Percentiles rank a stretch among this genome's conserved stretches.
Conservation (phyloP, 2,113 vertebrate genomes). For the Rattus norvegicus region GRCr8 NC_086023.1:95365001-95365500, state of each 20-base stretch:
- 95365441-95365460: slow-evolving; percentile 71
- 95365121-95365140: background rate
- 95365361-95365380: slow-evolving; percentile 73
- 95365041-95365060: background rate
- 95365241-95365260: slow-evolving; percentile 53
- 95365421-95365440: slow-evolving; percentile 62
- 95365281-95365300: slow-evolving; percentile 62
- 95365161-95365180: background rate
- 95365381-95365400: slow-evolving; percentile 74
- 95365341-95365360: slow-evolving; percentile 77
- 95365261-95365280: slow-evolving; percentile 43
- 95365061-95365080: background rate
- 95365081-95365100: background rate
- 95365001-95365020: background rate
- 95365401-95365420: slow-evolving; percentile 75
- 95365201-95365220: slow-evolving; percentile 42
- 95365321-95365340: slow-evolving; percentile 75
- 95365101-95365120: accelerated
- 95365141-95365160: background rate
- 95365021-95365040: background rate
- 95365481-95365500: slow-evolving; percentile 75
- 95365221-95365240: background rate
- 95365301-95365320: slow-evolving; percentile 63
- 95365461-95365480: slow-evolving; percentile 69
- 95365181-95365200: background rate